Conservation (phyloP, 2,113 vertebrate genomes). For the Caloenas nicobarica region DNA sequence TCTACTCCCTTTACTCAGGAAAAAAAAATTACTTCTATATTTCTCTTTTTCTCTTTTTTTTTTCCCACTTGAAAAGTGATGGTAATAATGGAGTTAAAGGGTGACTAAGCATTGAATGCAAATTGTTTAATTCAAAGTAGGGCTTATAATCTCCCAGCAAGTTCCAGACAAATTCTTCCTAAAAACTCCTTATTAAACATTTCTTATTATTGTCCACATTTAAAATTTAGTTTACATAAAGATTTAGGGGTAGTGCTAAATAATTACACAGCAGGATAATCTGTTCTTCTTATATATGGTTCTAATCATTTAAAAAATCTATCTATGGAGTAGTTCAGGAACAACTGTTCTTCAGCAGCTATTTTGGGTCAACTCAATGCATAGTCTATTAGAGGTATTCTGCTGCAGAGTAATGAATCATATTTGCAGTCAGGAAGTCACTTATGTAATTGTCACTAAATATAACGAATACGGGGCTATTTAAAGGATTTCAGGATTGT, state of each 20-base stretch:
- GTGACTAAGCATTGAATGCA: background rate
- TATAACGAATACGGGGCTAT: conserved; percentile 26
- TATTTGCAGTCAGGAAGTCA: conserved; percentile 48
- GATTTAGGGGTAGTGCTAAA: background rate
- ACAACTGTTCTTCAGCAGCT: conserved; percentile 45
- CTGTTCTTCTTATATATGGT: background rate
- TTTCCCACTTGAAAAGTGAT: background rate
- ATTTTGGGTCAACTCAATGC: conserved; percentile 56
- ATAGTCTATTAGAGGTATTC: conserved; percentile 49
- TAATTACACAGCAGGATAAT: background rate
- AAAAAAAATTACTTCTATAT: background rate
- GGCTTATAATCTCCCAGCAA: background rate
- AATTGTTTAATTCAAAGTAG: conserved; percentile 7
- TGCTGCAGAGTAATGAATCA: conserved; percentile 55
- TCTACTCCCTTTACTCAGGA: background rate
- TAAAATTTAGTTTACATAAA: conserved; percentile 25
- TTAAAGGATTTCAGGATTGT: conserved; percentile 34
- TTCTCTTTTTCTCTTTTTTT: background rate
- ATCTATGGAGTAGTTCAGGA: background rate
- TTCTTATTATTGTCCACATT: background rate
- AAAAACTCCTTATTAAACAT: background rate
- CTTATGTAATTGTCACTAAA: conserved; percentile 51
- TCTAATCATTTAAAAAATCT: background rate
- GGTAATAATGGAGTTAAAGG: background rate
- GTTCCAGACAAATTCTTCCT: background rate